Conservation (phyloP, 2,888 invertebrate genomes). For the Tryphoninae sp. region DNA sequence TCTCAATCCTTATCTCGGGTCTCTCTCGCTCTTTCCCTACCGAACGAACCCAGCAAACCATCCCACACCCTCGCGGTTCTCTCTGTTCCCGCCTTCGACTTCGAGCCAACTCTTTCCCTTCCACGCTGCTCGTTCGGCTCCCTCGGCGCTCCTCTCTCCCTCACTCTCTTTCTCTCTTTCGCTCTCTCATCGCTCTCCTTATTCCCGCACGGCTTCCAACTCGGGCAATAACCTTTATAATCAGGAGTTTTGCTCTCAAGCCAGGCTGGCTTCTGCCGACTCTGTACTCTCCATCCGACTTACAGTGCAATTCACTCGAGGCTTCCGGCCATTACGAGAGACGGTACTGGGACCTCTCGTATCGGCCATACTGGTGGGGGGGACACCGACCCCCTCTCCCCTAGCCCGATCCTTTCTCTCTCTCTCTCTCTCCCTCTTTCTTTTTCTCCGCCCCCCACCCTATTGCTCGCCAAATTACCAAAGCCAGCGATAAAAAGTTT, state of each 20-base stretch:
- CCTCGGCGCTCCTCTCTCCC: slow-evolving; percentile 46
- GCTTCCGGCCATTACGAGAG: slow-evolving; percentile 65
- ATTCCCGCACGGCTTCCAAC: slow-evolving; percentile 69
- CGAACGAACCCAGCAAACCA: slow-evolving; percentile 38
- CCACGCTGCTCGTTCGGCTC: slow-evolving; percentile 45
- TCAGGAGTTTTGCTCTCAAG: slow-evolving; percentile 74
- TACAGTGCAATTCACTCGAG: slow-evolving; percentile 66
- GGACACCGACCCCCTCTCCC: not conserved
- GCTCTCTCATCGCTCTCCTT: slow-evolving; percentile 65
- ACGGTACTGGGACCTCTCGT: slow-evolving; percentile 61
- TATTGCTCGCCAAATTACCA: slow-evolving; percentile 60
- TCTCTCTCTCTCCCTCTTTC: slow-evolving; percentile 18
- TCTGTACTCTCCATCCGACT: slow-evolving; percentile 59
- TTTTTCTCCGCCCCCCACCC: slow-evolving; percentile 7
- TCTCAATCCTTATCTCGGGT: slow-evolving; percentile 60
- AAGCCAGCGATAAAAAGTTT: slow-evolving; percentile 68
- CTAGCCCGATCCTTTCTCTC: slow-evolving; percentile 8
- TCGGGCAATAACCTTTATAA: slow-evolving; percentile 76
- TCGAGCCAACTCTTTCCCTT: slow-evolving; percentile 55
- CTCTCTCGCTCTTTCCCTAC: slow-evolving; percentile 57
- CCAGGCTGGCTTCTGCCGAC: slow-evolving; percentile 60
- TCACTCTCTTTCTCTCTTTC: slow-evolving; percentile 56
- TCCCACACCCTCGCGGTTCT: slow-evolving; percentile 1
- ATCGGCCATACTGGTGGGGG: slow-evolving; percentile 55
- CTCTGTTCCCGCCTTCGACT: slow-evolving; percentile 46